These are phyloP conservation scores for Scarus forsteni DNA, from an alignment of 2,797 vertebrate species.

Conservation along the genomic window DNA sequence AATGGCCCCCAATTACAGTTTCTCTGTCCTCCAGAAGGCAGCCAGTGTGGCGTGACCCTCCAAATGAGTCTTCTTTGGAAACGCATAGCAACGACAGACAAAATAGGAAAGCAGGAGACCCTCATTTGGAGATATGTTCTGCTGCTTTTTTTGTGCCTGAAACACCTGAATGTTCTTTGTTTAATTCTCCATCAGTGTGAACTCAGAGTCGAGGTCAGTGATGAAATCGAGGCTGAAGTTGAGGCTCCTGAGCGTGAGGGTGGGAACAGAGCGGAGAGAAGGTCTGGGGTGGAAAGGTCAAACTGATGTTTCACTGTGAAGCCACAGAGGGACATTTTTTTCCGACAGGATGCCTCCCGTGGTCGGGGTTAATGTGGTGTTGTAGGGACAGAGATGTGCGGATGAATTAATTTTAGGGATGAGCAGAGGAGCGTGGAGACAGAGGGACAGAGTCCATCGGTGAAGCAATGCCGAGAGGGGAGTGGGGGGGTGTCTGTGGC, in stretches of 20 bases:
- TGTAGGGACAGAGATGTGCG: slow-evolving; percentile 86
- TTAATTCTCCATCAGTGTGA: too few species aligned
- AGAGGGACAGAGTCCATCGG: slow-evolving; percentile 85
- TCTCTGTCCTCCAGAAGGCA: slow-evolving; percentile 81
- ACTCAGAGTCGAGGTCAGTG: slow-evolving; percentile 14
- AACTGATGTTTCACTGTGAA: slow-evolving; percentile 75
- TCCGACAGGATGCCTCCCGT: slow-evolving; percentile 83
- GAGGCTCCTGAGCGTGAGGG: slow-evolving; percentile 33
- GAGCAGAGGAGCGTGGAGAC: slow-evolving; percentile 87
- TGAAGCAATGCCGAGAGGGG: slow-evolving; percentile 46
- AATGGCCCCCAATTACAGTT: slow-evolving; percentile 82
- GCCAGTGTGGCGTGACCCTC: slow-evolving; percentile 76
- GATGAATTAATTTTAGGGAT: slow-evolving; percentile 88
- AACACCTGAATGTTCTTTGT: too few species aligned
- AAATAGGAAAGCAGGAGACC: not conserved
- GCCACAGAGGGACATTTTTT: slow-evolving; percentile 77
- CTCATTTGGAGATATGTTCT: not conserved
- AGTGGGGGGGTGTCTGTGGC: slow-evolving; percentile 41
- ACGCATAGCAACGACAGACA: slow-evolving; percentile 35
- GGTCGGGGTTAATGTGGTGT: slow-evolving; percentile 87
- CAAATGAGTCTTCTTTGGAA: slow-evolving; percentile 68
- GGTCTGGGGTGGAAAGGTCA: slow-evolving; percentile 79
- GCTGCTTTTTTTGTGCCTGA: not conserved
- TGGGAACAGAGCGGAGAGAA: slow-evolving; percentile 61
- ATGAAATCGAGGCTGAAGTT: slow-evolving; percentile 54